A percentile compares a stretch with the other conserved stretches of the same genome.
Evolutionary conservation across 2,113 vertebrate species (phyloP).

Genomic region (Prolemur simus): DNA sequence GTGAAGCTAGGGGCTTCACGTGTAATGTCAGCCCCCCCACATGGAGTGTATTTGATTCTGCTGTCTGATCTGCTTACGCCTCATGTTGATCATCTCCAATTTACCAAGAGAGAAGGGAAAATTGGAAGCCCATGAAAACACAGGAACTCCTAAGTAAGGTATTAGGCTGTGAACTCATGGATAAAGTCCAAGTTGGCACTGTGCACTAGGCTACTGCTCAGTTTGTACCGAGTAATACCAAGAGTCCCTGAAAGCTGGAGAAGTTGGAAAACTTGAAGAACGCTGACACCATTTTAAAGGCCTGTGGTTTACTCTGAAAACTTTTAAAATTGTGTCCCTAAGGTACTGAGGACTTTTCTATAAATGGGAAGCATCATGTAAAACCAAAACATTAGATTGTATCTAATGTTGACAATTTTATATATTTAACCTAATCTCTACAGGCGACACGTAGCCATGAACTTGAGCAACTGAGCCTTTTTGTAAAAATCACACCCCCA

Average conservation of each 20-base stretch:
- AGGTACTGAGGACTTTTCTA: not conserved
- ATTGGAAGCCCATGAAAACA: not conserved
- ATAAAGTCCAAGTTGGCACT: not conserved
- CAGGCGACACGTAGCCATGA: not conserved
- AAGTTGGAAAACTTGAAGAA: not conserved
- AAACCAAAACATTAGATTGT: not conserved
- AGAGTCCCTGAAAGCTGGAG: not conserved
- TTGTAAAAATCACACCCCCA: not conserved
- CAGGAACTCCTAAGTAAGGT: too few relatives aligned
- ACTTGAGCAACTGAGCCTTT: not conserved
- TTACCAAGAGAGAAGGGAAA: not conserved
- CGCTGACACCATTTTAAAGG: not conserved
- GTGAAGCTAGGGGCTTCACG: accelerated
- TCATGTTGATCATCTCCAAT: not conserved
- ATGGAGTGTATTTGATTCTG: not conserved
- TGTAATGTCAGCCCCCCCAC: not conserved
- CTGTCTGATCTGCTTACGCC: not conserved
- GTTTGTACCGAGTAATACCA: not conserved
- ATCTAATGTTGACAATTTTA: not conserved
- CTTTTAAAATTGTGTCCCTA: not conserved
- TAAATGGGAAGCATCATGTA: not conserved
- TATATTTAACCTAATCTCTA: not conserved
- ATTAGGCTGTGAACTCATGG: not conserved
- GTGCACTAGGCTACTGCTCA: not conserved
- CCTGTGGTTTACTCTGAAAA: not conserved